Conservation (phyloP, 2,113 vertebrate genomes). For the Mormoops blainvillei region DNA sequence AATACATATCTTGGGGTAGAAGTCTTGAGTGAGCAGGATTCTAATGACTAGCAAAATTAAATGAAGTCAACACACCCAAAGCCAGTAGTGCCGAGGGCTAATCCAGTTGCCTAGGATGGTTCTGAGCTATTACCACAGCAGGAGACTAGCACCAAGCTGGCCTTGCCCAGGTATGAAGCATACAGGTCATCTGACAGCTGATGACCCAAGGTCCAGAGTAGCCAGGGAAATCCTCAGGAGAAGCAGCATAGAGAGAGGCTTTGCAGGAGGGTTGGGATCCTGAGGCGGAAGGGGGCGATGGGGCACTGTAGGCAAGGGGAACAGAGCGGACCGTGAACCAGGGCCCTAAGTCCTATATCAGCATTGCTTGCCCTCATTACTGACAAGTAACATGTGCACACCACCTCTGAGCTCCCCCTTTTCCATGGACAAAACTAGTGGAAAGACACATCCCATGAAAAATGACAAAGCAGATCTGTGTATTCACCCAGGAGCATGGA, state of each 20-base stretch:
- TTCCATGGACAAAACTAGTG: neutral
- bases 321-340: neutral
- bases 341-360: neutral
- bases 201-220: neutral
- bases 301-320: neutral
- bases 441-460: neutral
- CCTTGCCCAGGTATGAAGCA: neutral
- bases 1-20: neutral
- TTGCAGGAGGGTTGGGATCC: neutral
- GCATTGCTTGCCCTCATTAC: neutral
- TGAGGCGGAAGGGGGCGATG: neutral
- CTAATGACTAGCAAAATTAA: neutral
- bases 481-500: neutral
- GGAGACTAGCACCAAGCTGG: neutral
- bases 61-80: neutral
- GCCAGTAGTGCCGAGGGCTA: neutral
- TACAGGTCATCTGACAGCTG: neutral
- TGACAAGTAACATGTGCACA: neutral
- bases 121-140: neutral
- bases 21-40: neutral
- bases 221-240: neutral
- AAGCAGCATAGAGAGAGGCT: neutral
- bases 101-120: neutral
- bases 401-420: rapidly evolving
- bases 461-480: neutral